A percentile compares a stretch with the other conserved stretches of the same genome.
Evolutionary conservation across 1,140 invertebrate species (phyloP).

Genomic region (Bombus confusus): DNA sequence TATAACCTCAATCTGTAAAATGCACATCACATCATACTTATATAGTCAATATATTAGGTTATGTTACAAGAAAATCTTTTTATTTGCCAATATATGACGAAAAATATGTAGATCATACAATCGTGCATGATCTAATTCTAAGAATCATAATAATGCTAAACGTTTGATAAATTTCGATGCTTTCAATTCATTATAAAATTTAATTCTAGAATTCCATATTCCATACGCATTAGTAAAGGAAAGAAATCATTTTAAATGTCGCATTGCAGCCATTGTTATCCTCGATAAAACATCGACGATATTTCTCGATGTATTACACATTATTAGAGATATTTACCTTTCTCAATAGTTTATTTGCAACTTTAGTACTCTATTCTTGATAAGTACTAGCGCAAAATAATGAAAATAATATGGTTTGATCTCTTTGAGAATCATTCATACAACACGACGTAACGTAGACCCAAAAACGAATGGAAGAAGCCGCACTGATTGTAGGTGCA

Average conservation of each 20-base stretch:
- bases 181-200: neutral
- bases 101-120: neutral
- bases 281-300: conserved; percentile 20
- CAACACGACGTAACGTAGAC: conserved; percentile 2
- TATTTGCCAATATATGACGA: neutral
- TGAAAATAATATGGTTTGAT: conserved; percentile 20
- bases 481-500: conserved; percentile 15
- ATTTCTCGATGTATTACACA: neutral
- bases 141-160: neutral
- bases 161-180: neutral
- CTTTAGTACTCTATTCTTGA: neutral
- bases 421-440: neutral
- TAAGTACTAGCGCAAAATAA: conserved; percentile 11
- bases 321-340: conserved; percentile 30
- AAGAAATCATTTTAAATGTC: conserved; percentile 40
- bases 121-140: neutral
- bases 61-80: neutral
- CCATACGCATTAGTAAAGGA: neutral
- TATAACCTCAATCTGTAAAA: neutral
- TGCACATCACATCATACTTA: neutral
- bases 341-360: neutral
- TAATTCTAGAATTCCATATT: neutral
- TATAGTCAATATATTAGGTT: neutral
- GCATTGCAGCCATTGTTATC: conserved; percentile 63
- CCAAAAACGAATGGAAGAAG: conserved; percentile 52